Evolutionary conservation across 2,113 vertebrate genomes (phyloP).

Genomic region (Corydoras sp.): DNA sequence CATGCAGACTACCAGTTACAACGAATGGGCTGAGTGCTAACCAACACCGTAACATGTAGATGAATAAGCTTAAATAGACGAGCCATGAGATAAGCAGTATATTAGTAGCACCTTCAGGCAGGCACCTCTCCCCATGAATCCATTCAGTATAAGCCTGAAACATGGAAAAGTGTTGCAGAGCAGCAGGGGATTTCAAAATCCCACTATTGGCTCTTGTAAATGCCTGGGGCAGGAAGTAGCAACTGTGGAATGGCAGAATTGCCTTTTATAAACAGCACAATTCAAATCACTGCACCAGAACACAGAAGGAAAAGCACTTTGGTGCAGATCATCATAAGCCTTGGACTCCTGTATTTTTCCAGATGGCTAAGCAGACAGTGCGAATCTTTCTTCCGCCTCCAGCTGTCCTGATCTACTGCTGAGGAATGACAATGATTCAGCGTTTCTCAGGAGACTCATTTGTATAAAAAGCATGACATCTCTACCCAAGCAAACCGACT

Average conservation of each 20-base stretch:
- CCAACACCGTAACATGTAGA: constrained; percentile 10
- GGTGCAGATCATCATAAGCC: constrained; percentile 65
- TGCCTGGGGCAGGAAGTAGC: constrained; percentile 42
- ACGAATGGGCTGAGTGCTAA: background rate
- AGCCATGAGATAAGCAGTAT: constrained; percentile 2
- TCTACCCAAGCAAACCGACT: constrained; percentile 40
- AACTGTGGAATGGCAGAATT: constrained; percentile 48
- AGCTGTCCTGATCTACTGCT: constrained; percentile 54
- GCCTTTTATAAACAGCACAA: constrained; percentile 48
- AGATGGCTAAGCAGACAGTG: constrained; percentile 63
- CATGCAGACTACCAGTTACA: constrained; percentile 14
- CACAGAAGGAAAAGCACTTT: constrained; percentile 67
- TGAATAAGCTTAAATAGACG: constrained; percentile 13
- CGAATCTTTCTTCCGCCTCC: constrained; percentile 54
- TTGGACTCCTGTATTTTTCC: constrained; percentile 63
- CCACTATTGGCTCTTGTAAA: constrained; percentile 33
- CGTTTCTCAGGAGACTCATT: constrained; percentile 51
- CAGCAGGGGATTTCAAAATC: constrained; percentile 20
- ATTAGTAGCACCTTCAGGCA: background rate
- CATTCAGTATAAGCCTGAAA: constrained; percentile 16
- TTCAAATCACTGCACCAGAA: constrained; percentile 59
- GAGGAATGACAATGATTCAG: constrained; percentile 53
- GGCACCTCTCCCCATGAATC: background rate
- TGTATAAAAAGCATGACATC: constrained; percentile 48
- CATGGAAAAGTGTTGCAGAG: constrained; percentile 14